Evolutionary conservation across 2,113 vertebrate genomes (phyloP), one percentile per base, ranked within the genome.

Genomic region (Protomyctophum bolini): DNA sequence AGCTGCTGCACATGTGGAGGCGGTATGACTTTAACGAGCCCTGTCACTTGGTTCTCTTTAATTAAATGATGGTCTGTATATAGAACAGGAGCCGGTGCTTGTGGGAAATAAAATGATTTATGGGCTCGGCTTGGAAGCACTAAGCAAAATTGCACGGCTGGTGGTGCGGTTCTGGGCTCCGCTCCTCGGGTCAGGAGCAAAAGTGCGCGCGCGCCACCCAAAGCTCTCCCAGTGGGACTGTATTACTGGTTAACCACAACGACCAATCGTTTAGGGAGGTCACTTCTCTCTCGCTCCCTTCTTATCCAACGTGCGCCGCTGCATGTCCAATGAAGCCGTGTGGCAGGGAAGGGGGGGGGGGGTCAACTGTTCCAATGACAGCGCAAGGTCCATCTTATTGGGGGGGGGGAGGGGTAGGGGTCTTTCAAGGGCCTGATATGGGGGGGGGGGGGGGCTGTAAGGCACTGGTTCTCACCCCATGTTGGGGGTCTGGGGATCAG

Each of bases 101-200:
- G 88, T 90, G 86, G 89, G 89, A 86, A 91, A 90, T 86, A 83
- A 86, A 92, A 89, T 91, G 92, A 93, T 91, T 94, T 92, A 94
- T 90, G 87, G 85, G 33, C 75, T 77, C 76, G 80, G 87, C 88
- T 21, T 83, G 77, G 33, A 79, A 90, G 88, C 92, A 93, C 90
- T 93, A 92, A 92, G 87, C 88, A 86, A 92, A 92, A 93, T 94
- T 93, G 89, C 88, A 84, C 87, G 83, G 88, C 91, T 41, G 85
- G 88, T 88, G 91, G 88, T 88, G 91, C 91, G 87, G 86, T 21
- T 21, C 21, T 87, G 88, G 64, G 90, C 89, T 82, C 85, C 77
- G 79, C 80, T 90, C 77, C 80, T 90, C 77, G 48, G 48, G 80
- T 83, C 83, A 85, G 77, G 77, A 73, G 75, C 68, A 68, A 3